Base-by-base conservation (phyloP, 2,888 invertebrate genomes). In the Diabrotica balteata region DNA sequence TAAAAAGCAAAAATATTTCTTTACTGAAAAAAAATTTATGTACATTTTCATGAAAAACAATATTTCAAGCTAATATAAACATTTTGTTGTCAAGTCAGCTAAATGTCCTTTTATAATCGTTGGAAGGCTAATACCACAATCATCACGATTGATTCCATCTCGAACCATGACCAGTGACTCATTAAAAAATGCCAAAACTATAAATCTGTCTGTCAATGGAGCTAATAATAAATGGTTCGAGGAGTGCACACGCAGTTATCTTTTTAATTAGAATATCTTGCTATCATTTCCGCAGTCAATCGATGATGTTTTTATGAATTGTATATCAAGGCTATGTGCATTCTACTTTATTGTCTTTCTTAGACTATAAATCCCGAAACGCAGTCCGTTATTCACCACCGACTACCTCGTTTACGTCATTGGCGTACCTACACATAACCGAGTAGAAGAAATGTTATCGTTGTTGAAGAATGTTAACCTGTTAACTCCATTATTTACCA, bases 211-310 rank as follows among this genome's bases (percentile, higher is more conserved):
- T 52, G 10, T 54, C 54, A 7, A 10, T 43, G 42, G 32, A 42
- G 9, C 42, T 5, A 54, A 54, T 32, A 54, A 52, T 22, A n/a
- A 8, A 52, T 52, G 17, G 42, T 54, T 54, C 54, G 32, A 9
- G 54, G 42, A 43, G 42, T 42, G 7, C n/a, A 43, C 10, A 43
- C 10, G 10, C 54, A 54, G 54, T 54, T 42, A 32, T 54, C 32
- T 42, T 9, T 54, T 54, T 54, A 54, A 54, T 54, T 54, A 32
- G 32, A 54, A 42, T 32, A 42, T 32, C 42, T 32, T 54, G 42
- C 54, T 54, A 54, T 54, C 42, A 54, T 54, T 54, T 54, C 54
- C 54, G 54, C 54, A n/a, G 42, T 54, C 7, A 10, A 54, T 54
- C 54, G 54, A 54, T 32, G 32, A 32, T 8, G 42, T 54, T 54